A percentile compares a stretch with the other conserved stretches of the same genome.
phyloP scores from a whole-genome alignment of 1,140 invertebrate species.

The Delia radicum region DNA sequence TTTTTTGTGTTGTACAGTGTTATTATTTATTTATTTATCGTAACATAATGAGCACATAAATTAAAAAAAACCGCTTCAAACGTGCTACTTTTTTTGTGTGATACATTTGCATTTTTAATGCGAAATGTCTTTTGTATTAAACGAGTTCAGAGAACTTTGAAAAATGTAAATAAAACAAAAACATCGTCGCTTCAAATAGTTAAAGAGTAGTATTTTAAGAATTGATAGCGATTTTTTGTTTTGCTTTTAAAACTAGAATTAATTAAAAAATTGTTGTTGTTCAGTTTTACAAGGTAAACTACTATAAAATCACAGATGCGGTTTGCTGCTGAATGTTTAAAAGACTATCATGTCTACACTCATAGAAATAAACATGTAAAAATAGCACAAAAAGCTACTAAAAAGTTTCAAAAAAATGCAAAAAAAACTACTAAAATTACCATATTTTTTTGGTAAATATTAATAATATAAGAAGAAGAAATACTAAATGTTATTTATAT shows the following conservation, averaged over 20 bases:
- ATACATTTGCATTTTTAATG: background rate
- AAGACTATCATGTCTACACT: background rate
- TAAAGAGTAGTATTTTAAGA: background rate
- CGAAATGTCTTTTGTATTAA: background rate
- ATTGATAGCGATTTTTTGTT: background rate
- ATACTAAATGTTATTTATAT: too few species aligned
- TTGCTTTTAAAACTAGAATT: background rate
- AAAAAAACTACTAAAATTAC: too few species aligned
- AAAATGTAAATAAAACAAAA: background rate
- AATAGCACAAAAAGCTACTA: too few species aligned
- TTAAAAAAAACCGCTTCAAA: background rate
- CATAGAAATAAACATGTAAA: too few species aligned
- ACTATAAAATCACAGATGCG: background rate
- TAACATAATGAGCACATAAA: too few species aligned
- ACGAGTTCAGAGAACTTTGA: background rate
- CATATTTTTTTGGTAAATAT: too few species aligned
- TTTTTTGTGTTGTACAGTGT: too few species aligned
- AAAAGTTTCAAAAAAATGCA: too few species aligned
- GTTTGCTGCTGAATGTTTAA: background rate
- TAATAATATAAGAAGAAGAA: too few species aligned
- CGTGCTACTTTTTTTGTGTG: background rate
- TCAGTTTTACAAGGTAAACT: background rate
- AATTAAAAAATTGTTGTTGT: background rate
- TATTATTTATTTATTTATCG: too few species aligned
- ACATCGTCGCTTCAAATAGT: background rate